Conservation (phyloP, 64 coral and sea anemone species). For the Stylophora pistillata region DNA sequence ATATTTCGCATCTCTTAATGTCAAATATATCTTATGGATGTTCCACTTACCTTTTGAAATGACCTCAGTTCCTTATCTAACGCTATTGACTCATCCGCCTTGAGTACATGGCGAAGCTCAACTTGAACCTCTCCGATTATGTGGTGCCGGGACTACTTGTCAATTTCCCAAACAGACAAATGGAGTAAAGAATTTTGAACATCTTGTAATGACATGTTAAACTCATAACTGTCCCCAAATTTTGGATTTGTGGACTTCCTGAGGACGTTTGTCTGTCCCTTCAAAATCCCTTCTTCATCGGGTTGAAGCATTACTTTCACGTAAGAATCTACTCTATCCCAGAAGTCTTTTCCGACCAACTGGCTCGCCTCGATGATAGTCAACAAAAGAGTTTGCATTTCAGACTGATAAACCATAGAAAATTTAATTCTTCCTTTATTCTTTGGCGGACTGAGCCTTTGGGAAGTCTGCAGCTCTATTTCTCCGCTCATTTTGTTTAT, state of each 20-base stretch:
- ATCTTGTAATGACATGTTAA: slow-evolving; percentile 39
- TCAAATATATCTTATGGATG: neutral
- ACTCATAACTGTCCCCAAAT: slow-evolving; percentile 62
- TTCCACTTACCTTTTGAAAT: slow-evolving; percentile 46
- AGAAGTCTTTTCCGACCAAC: slow-evolving; percentile 89
- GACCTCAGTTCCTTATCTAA: slow-evolving; percentile 61
- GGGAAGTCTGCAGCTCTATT: slow-evolving; percentile 29
- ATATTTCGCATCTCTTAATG: too few species aligned
- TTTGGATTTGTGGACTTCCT: slow-evolving; percentile 69
- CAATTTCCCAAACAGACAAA: slow-evolving; percentile 79
- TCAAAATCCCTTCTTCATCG: slow-evolving; percentile 44
- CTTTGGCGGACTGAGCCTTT: slow-evolving; percentile 32
- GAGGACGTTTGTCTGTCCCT: slow-evolving; percentile 52
- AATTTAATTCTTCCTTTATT: slow-evolving; percentile 81
- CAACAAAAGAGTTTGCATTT: slow-evolving; percentile 58
- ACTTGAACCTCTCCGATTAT: slow-evolving; percentile 75
- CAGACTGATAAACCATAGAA: slow-evolving; percentile 61
- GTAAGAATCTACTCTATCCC: slow-evolving; percentile 89
- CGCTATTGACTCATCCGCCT: slow-evolving; percentile 48
- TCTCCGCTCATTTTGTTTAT: neutral
- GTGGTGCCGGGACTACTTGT: slow-evolving; percentile 75
- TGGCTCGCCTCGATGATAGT: slow-evolving; percentile 67
- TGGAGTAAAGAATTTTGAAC: slow-evolving; percentile 48
- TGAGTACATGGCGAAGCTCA: slow-evolving; percentile 50
- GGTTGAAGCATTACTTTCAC: slow-evolving; percentile 70